Conservation (phyloP, 2,888 invertebrate genomes). For the Julus scandinavius region DNA sequence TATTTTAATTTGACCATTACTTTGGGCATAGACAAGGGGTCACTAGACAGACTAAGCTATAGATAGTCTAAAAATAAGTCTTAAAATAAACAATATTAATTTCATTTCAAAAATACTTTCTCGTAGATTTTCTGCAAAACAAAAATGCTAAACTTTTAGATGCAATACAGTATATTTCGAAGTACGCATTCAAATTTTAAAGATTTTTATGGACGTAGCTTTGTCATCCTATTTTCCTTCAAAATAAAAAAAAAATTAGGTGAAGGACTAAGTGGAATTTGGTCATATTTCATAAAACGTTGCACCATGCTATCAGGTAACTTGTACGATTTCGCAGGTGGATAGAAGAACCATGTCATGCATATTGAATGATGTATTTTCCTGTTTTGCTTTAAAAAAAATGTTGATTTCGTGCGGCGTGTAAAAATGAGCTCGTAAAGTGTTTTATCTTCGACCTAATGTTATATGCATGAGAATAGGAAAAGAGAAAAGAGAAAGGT, state of each 20-base stretch:
- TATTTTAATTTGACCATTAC: no score
- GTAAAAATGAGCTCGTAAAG: conserved; percentile 34
- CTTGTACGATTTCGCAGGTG: neutral
- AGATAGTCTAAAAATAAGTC: no score
- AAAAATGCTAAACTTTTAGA: no score
- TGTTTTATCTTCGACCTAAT: conserved; percentile 1
- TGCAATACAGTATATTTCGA: no score
- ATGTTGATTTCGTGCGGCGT: neutral
- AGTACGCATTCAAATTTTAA: no score
- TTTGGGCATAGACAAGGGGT: no score
- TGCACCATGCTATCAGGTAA: neutral
- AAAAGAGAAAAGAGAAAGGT: neutral
- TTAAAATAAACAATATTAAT: no score
- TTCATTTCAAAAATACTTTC: no score
- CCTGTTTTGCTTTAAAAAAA: no score
- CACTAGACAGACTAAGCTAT: no score
- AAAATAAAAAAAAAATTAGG: neutral
- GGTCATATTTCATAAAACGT: neutral
- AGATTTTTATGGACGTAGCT: neutral
- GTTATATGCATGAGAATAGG: conserved; percentile 5
- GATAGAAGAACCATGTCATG: neutral
- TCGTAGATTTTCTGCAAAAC: no score
- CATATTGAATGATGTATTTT: neutral
- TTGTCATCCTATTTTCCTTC: neutral
- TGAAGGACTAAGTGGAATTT: neutral